Evolutionary conservation across 2,113 vertebrate species (phyloP).

Genomic region (Phyllopteryx taeniolatus): DNA sequence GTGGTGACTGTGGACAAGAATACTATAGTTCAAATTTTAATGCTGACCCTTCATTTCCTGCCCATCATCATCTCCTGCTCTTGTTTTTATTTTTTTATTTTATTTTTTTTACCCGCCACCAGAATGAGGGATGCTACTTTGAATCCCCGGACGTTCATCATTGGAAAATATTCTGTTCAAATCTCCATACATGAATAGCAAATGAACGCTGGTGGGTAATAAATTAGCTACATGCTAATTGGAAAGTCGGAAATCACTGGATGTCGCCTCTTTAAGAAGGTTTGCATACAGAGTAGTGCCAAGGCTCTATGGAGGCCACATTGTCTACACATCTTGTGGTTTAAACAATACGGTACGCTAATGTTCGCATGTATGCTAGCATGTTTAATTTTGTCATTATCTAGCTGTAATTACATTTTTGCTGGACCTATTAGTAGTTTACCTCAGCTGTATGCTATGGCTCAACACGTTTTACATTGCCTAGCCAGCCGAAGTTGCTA

Average conservation of each 20-base stretch:
- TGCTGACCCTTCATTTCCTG: constrained; percentile 40
- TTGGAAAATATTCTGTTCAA: constrained; percentile 58
- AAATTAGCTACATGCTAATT: constrained; percentile 71
- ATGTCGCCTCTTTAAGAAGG: constrained; percentile 51
- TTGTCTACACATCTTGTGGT: background rate
- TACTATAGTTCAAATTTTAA: background rate
- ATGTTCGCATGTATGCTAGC: too few species aligned
- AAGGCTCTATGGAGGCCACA: background rate
- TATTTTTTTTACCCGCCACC: constrained; percentile 15
- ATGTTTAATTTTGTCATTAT: too few species aligned
- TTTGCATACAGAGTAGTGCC: background rate
- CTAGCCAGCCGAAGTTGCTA: too few species aligned
- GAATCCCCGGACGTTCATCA: constrained; percentile 39
- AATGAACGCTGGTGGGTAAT: constrained; percentile 65
- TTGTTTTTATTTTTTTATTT: constrained; percentile 20
- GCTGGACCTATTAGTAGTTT: too few species aligned
- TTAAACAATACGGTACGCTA: too few species aligned
- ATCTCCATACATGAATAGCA: constrained; percentile 68
- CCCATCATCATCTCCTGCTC: constrained; percentile 20
- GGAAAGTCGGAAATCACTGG: constrained; percentile 58
- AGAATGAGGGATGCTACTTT: constrained; percentile 46
- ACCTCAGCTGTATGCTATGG: too few species aligned
- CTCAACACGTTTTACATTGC: too few species aligned
- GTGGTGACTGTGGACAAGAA: background rate
- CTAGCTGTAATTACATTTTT: too few species aligned